Conservation (phyloP, 2,113 vertebrate genomes). For the Aegithalos caudatus region DNA sequence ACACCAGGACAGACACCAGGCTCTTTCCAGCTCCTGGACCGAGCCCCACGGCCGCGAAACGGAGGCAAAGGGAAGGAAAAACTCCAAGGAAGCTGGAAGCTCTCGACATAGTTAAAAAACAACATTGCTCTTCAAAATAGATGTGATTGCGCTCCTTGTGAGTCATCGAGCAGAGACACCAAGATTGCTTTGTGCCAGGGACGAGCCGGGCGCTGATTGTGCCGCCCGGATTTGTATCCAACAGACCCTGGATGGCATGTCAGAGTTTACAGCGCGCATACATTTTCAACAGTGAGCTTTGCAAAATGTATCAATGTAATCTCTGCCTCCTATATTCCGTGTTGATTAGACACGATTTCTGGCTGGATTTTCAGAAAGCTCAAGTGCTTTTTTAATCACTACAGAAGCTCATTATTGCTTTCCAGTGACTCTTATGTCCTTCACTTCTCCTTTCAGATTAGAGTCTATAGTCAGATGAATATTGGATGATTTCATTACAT, state of each 20-base stretch:
- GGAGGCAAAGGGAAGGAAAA: not conserved
- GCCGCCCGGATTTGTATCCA: slow-evolving; percentile 64
- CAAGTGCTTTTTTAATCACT: slow-evolving; percentile 90
- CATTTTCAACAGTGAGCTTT: slow-evolving; percentile 77
- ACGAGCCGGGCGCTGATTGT: slow-evolving; percentile 71
- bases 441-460: slow-evolving; percentile 87
- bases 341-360: slow-evolving; percentile 88
- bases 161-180: slow-evolving; percentile 50
- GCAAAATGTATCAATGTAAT: slow-evolving; percentile 80
- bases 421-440: slow-evolving; percentile 91
- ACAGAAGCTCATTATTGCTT: slow-evolving; percentile 85
- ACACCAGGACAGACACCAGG: rapidly evolving
- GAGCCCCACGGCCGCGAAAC: rapidly evolving
- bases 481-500: slow-evolving; percentile 90
- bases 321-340: slow-evolving; percentile 81
- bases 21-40: not conserved
- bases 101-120: slow-evolving; percentile 47
- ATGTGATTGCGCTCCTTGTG: slow-evolving; percentile 73
- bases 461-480: slow-evolving; percentile 87
- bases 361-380: slow-evolving; percentile 84
- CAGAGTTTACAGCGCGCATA: slow-evolving; percentile 76
- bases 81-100: slow-evolving; percentile 33
- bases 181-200: slow-evolving; percentile 70
- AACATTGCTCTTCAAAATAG: slow-evolving; percentile 65
- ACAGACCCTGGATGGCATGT: slow-evolving; percentile 64